A percentile compares a stretch with the other conserved stretches of the same genome.
Conservation (phyloP, 1,140 invertebrate genomes). For the Drosophila novamexicana region DNA sequence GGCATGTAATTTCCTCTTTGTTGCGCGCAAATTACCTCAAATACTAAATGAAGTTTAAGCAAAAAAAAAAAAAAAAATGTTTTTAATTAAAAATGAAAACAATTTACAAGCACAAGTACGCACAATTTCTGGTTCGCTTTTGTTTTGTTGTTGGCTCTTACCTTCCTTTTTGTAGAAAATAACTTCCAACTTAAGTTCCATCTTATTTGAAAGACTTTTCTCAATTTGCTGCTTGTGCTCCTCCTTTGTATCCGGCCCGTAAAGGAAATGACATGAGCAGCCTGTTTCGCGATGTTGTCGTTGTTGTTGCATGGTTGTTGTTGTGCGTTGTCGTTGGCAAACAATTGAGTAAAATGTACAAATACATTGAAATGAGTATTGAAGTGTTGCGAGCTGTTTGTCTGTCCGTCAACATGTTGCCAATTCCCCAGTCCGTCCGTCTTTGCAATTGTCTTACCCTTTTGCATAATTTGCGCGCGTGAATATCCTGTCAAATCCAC, state of each 20-base stretch:
- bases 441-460: slow-evolving; percentile 85
- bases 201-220: slow-evolving; percentile 93
- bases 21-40: slow-evolving; percentile 41
- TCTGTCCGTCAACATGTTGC: slow-evolving; percentile 8
- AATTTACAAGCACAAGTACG: slow-evolving; percentile 51
- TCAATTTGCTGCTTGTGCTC: slow-evolving; percentile 95
- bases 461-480: slow-evolving; percentile 98
- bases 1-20: slow-evolving; percentile 47
- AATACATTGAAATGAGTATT: slow-evolving; percentile 78
- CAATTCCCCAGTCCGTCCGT: background rate
- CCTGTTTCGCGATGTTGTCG: slow-evolving; percentile 78
- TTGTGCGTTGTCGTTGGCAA: slow-evolving; percentile 30
- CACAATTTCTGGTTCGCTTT: slow-evolving; percentile 19
- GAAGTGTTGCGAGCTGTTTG: slow-evolving; percentile 60
- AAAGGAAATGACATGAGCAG: slow-evolving; percentile 98
- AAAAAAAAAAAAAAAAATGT: slow-evolving; percentile 14
- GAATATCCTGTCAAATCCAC: slow-evolving; percentile 97
- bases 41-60: slow-evolving; percentile 42
- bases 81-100: slow-evolving; percentile 62
- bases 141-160: slow-evolving; percentile 84
- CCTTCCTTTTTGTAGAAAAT: slow-evolving; percentile 98
- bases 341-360: slow-evolving; percentile 79
- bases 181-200: slow-evolving; percentile 96
- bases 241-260: slow-evolving; percentile 94
- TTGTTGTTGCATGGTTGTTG: slow-evolving; percentile 14